Evolutionary conservation across 2,888 invertebrate species (phyloP).

Genomic region (Pseudococcus jackbeardsleyi): DNA sequence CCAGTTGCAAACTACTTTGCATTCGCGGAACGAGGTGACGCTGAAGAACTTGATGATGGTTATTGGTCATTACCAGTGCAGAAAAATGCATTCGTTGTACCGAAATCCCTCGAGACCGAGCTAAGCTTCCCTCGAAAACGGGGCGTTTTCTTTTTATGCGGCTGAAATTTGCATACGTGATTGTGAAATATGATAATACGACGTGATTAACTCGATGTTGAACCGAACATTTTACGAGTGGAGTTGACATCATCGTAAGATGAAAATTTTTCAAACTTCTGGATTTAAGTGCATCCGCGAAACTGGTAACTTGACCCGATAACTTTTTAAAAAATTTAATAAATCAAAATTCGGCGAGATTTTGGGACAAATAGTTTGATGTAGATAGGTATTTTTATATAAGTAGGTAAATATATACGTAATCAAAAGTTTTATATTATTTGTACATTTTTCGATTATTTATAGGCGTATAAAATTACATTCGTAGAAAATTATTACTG

Average conservation of each 20-base stretch:
- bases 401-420: background rate
- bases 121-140: background rate
- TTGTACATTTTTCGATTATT: slow-evolving; percentile 7
- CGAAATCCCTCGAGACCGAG: background rate
- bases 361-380: no score
- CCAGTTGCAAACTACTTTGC: slow-evolving; percentile 18
- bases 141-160: background rate
- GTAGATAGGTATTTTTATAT: background rate
- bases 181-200: background rate
- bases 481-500: slow-evolving; percentile 17
- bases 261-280: no score
- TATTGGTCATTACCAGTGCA: slow-evolving; percentile 24
- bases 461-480: slow-evolving; percentile 5
- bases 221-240: no score
- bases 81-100: background rate
- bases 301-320: no score
- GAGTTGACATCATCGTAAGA: no score
- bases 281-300: no score
- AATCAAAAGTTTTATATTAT: slow-evolving; percentile 45
- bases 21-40: slow-evolving; percentile 9
- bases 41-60: slow-evolving; percentile 27
- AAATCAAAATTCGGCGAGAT: no score
- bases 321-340: no score
- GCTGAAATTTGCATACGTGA: background rate
- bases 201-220: no score